Base-by-base conservation (phyloP, 2,888 invertebrate genomes). In the Hermodice carunculata region DNA sequence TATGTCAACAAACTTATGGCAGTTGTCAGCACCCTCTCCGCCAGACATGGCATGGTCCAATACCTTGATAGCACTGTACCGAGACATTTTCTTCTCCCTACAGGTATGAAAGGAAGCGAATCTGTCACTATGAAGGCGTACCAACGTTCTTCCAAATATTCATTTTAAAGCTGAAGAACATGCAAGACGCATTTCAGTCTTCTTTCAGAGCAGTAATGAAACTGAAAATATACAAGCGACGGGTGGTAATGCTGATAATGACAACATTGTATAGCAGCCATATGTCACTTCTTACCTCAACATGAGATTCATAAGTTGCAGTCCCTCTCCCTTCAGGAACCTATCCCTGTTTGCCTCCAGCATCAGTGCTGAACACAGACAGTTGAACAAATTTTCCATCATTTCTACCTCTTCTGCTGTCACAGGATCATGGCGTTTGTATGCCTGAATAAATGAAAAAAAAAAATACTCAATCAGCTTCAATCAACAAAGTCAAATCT, bases 241-340 rank as follows among this genome's bases (percentile, higher is more conserved):
- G 40, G 14, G n/a, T n/a, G 14, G 40, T n/a, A 40, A 40, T 40
- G n/a, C n/a, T n/a, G n/a, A n/a, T n/a, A n/a, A n/a, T n/a, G n/a
- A n/a, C n/a, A n/a, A n/a, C n/a, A n/a, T n/a, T n/a, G n/a, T n/a
- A n/a, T n/a, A n/a, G 46, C 46, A 6, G 6, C 6, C 43, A 24
- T 43, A 24, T n/a, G 28, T 53, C 31, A n/a, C 31, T 29, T 19
- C 40, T 71, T 76, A 92, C 92, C 92, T 90, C 42, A 99, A 89
- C 97, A 99, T 98, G 66, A 99, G 90, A 87, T 98, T 99, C 99
- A 99, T 99, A 49, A 99, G 90, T 86, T 99, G 99, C 53, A 98
- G 88, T 2, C 99, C 99, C 89, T 99, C 99, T 1, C 96, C 99
- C 78, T 93, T 92, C 32, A 99, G 88, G 86, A 99, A 99, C 63